phyloP scores from a whole-genome alignment of 2,888 invertebrate species.

The Bellardia pandia region DNA sequence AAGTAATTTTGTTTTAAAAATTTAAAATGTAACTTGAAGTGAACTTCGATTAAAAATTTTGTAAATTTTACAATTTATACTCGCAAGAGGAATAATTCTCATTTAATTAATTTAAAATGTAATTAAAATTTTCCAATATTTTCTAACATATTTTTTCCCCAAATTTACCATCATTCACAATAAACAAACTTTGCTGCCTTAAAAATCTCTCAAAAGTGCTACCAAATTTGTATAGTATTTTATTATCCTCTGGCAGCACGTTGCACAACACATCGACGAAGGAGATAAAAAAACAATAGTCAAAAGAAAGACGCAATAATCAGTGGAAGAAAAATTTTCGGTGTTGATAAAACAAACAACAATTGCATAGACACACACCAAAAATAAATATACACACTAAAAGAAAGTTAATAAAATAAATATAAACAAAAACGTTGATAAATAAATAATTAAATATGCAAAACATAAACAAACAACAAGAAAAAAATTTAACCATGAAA shows the following conservation, averaged over 20 bases:
- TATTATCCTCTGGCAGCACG: neutral
- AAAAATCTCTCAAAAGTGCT: neutral
- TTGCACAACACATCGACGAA: constrained; percentile 29
- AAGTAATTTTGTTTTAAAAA: too few relatives aligned
- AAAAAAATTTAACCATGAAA: constrained; percentile 30
- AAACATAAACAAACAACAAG: constrained; percentile 25
- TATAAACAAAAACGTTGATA: constrained; percentile 27
- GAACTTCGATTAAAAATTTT: too few relatives aligned
- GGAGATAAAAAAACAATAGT: constrained; percentile 35
- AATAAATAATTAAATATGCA: constrained; percentile 6
- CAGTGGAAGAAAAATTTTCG: constrained; percentile 32
- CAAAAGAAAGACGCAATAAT: constrained; percentile 67
- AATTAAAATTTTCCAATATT: too few relatives aligned
- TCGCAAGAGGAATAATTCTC: too few relatives aligned
- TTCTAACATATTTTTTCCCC: neutral
- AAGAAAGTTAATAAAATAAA: constrained; percentile 47
- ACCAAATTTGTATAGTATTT: neutral
- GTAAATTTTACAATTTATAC: too few relatives aligned
- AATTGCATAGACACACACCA: constrained; percentile 44
- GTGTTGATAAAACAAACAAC: constrained; percentile 63
- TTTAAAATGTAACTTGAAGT: too few relatives aligned
- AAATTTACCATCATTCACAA: constrained; percentile 20
- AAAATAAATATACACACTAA: neutral
- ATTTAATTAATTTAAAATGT: too few relatives aligned
- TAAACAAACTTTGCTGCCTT: neutral